A percentile compares a stretch with the other conserved stretches of the same genome.
Conservation (phyloP, 2,113 vertebrate genomes). For the Rhinopomastus cyanomelas region DNA sequence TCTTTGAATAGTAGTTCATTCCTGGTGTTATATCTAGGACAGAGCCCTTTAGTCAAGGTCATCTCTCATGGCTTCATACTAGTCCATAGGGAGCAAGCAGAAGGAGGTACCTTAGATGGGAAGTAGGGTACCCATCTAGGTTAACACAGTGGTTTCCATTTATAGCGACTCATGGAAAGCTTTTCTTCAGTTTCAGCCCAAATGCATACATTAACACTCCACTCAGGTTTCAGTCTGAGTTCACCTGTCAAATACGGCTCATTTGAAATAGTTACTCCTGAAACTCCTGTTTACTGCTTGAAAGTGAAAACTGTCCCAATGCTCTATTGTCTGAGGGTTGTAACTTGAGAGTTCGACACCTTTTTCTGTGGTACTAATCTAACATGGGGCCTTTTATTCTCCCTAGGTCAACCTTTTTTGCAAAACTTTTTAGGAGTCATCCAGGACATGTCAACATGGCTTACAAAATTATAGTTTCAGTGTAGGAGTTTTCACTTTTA, state of each 20-base stretch:
- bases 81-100: neutral
- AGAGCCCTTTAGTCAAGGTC: neutral
- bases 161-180: slow-evolving; percentile 26
- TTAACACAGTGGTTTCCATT: neutral
- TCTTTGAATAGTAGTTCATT: neutral
- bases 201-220: neutral
- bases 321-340: neutral
- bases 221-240: slow-evolving; percentile 42
- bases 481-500: neutral
- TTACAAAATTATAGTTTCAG: neutral
- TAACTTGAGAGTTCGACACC: neutral
- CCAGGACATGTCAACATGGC: neutral
- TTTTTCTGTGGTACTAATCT: neutral
- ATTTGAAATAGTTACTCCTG: slow-evolving; percentile 26
- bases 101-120: neutral
- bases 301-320: slow-evolving; percentile 30
- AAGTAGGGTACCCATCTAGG: slow-evolving; percentile 21
- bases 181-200: slow-evolving; percentile 49
- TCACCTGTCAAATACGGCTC: slow-evolving; percentile 2
- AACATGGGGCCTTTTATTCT: neutral
- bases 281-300: slow-evolving; percentile 30
- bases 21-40: neutral
- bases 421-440: neutral
- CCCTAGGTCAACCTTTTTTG: neutral
- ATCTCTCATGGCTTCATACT: neutral